These are phyloP conservation scores for Grapholita molesta DNA, from an alignment of 1,140 invertebrate genomes.

Conservation along the genomic window DNA sequence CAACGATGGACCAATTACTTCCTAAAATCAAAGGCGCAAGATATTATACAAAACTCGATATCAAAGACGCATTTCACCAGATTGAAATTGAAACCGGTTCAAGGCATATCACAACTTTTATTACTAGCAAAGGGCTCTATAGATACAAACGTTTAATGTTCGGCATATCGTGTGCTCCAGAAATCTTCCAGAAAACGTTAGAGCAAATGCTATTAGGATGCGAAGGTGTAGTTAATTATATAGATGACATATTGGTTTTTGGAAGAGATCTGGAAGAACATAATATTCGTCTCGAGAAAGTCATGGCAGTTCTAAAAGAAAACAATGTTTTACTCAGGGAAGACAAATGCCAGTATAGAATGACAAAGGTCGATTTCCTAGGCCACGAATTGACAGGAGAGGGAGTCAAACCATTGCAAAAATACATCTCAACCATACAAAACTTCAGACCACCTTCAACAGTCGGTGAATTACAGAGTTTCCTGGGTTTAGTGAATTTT, in stretches of 20 bases:
- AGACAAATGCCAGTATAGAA: background rate
- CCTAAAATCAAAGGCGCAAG: background rate
- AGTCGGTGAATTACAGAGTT: slow-evolving; percentile 11
- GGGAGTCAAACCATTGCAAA: background rate
- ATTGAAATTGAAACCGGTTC: background rate
- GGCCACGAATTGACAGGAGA: background rate
- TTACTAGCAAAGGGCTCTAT: background rate
- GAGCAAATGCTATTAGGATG: background rate
- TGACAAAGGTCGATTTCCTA: background rate
- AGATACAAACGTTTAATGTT: slow-evolving; percentile 17
- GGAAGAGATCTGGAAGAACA: background rate
- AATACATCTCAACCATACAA: background rate
- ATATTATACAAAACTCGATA: background rate
- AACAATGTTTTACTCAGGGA: background rate
- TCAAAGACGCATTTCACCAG: slow-evolving; percentile 13
- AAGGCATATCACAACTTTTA: slow-evolving; percentile 4
- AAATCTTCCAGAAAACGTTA: slow-evolving; percentile 1
- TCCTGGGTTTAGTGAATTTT: slow-evolving; percentile 11
- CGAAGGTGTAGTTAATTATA: background rate
- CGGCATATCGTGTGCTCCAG: background rate
- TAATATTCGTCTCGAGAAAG: background rate
- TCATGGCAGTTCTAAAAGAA: background rate
- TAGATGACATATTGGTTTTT: background rate
- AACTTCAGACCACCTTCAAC: background rate
- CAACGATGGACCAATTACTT: slow-evolving; percentile 8